Evolutionary conservation across 2,113 vertebrate genomes (phyloP), one percentile per base, ranked within the genome.

Genomic region (Nestor notabilis): DNA sequence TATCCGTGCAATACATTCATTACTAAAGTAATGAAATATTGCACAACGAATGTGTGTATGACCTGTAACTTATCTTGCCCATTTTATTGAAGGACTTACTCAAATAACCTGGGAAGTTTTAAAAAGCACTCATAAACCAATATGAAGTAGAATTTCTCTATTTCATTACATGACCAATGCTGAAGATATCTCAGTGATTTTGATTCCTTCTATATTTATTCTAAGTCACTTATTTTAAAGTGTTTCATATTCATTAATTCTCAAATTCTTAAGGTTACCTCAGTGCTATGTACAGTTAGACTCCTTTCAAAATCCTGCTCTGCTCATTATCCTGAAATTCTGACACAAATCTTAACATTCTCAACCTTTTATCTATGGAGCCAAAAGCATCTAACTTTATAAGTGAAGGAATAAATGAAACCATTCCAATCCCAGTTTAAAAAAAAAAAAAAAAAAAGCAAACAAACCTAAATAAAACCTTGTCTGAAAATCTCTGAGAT

Each of bases 1-100:
- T 28, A 80, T 20, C 21, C 0, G 0, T 43, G 24, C 0, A 2
- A 55, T 14, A 44, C 7, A 47, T 75, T 52, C 8, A 24, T 66
- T 52, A 64, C 10, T 37, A 5, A 53, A 65, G 29, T 74, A 25
- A 20, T 64, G 25, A 95, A 74, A 64, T 37, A 64, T 7, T 79
- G 47, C 29, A 58, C 14, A 78, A 64, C 37, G 29, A 58, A 29
- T 50, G 11, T 60, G 10, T 17, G 19, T 31, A 29, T 17, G 29
- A 47, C 68, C 41, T 72, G 5, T 20, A 28, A 33, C 41, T 78
- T 65, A 17, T 52, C 20, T 46, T 56, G 39, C 37, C 6, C 43
- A 70, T 75, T 80, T 41, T 84, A 47, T n/a, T 25, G n/a, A 17
- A 75, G 31, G 27, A 60, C 13, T 81, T 72, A 37, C 18, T 44